Evolutionary conservation across 2,888 invertebrate genomes (phyloP), one percentile per base, ranked within the genome.

Genomic region (Brenthis ino): DNA sequence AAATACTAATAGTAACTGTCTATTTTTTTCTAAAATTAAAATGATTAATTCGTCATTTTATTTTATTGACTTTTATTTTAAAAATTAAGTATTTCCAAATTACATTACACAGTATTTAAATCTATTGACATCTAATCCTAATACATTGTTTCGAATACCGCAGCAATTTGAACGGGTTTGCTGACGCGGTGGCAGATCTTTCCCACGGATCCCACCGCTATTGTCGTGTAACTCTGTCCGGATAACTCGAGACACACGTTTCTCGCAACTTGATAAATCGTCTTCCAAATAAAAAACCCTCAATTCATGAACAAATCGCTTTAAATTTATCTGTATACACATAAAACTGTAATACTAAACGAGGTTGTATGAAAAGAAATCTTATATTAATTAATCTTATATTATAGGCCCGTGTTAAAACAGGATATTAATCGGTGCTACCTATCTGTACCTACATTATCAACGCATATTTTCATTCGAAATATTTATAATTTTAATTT

Each of bases 191-290:
- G 78, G 76, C 69, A 71, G 79, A 77, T 81, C 80, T 76, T 75
- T 75, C 76, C 76, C 77, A 75, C 77, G 80, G 77, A 78, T 77
- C 74, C 76, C 76, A 79, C 77, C 78, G 77, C 84, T 77, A 84
- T 86, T 85, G 84, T 86, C 80, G 77, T 79, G 74, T 75, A 69
- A 75, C 77, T 75, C 74, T 75, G 74, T 75, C 80, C 81, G 82
- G 81, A 82, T 77, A 79, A 74, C 75, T 76, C 79, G 79, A 78
- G 79, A 82, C 81, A 81, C 82, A 82, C 85, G 81, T 77, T 78
- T 76, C 77, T 78, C 75, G 75, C 75, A 71, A 76, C 82, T 81
- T 88, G 86, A 88, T 86, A 83, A 85, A 88, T 88, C 82, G 80
- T 82, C 80, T 76, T 68, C 71, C 73, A 75, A 76, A 75, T 74